Evolutionary conservation across 2,888 invertebrate species (phyloP).

Genomic region (Belgica antarctica): DNA sequence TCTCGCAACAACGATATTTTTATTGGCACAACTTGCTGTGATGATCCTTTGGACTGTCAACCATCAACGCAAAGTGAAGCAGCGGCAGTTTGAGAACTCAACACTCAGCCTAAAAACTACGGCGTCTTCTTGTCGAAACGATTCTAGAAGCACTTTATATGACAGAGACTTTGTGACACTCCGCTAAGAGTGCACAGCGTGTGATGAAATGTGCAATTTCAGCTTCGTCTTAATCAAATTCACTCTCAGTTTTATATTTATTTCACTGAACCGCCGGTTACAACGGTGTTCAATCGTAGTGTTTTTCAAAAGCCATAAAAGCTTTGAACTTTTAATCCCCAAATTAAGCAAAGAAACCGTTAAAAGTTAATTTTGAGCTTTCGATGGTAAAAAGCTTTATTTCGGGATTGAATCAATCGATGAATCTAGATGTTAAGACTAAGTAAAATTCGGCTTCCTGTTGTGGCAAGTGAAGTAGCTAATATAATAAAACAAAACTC

Average conservation of each 20-base stretch:
- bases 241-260: constrained; percentile 25
- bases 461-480: no score
- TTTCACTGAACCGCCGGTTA: background rate
- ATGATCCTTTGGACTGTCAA: constrained; percentile 86
- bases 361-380: no score
- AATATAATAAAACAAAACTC: no score
- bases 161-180: constrained; percentile 31
- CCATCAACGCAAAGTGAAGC: constrained; percentile 72
- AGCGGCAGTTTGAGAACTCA: constrained; percentile 49
- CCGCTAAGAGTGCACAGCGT: constrained; percentile 10
- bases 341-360: constrained; percentile 15
- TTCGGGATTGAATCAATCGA: constrained; percentile 29
- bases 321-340: constrained; percentile 34
- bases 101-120: background rate
- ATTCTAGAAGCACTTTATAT: constrained; percentile 30
- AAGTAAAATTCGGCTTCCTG: no score
- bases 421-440: constrained; percentile 4
- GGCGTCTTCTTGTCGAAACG: background rate
- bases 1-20: constrained; percentile 80
- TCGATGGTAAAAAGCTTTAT: no score
- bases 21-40: constrained; percentile 81
- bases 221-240: background rate
- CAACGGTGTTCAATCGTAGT: background rate
- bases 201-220: no score
- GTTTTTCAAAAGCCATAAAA: constrained; percentile 35